Base-by-base conservation (phyloP, 2,888 invertebrate genomes). In the Spisula solida region DNA sequence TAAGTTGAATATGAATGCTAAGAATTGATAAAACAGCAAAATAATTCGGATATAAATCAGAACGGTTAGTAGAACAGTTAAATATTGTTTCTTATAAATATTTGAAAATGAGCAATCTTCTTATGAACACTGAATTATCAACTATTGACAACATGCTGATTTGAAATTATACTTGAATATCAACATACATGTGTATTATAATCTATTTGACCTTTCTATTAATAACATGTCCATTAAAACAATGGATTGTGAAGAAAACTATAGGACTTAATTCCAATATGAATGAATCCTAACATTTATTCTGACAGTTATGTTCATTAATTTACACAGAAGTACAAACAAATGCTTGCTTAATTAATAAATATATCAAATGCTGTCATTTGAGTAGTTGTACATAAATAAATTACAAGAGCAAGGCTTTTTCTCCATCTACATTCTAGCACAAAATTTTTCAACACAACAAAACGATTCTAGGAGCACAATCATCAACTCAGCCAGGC, bases 401-500 rank as follows among this genome's bases (percentile, higher is more conserved):
- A 75, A 75, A 75, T 75, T 34, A 75, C 34, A 18, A 75, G 75
- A 34, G 34, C 34, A 34, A 75, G 34, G 8, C 31, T 75, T 75
- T 75, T 16, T 75, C 25, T 75, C 16, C 34, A 34, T 18, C 75
- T 75, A 70, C 70, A 16, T 10, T 75, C 16, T 75, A 75, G 75
- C 75, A 75, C 75, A 75, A 75, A 29, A 18, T 31, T 51, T 75
- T 75, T 41, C 41, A 34, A 75, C 75, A 75, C 34, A 75, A 75
- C 34, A 75, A 75, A 41, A 34, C 34, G 16, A 34, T 75, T 18
- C 16, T 75, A 75, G 1, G 34, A 75, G 75, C 75, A 75, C 75
- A 75, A 75, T 31, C 75, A 75, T 18, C 14, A 16, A 75, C 34
- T 41, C 41, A 41, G 41, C 2, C 8, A 2, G 18, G 2, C 18